Evolutionary conservation across 2,888 invertebrate species (phyloP).

Genomic region (Dasysyrphus albostriatus): DNA sequence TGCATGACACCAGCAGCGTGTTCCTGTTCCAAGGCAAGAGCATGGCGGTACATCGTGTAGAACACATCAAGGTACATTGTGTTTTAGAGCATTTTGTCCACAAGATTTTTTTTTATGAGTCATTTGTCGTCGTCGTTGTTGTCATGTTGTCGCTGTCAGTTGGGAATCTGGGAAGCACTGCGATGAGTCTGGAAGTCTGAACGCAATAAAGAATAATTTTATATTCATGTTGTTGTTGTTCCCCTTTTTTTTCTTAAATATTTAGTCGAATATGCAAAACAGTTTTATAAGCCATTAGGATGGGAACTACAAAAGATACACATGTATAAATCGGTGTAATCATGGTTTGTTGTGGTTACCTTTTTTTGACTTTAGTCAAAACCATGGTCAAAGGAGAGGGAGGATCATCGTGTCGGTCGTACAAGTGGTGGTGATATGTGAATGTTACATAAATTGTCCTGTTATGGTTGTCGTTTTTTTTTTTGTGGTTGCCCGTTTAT

Average conservation of each 20-base stretch:
- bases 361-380: constrained; percentile 8
- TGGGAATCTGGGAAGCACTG: constrained; percentile 18
- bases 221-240: constrained; percentile 39
- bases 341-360: constrained; percentile 64
- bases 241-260: not conserved
- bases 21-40: constrained; percentile 31
- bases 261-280: constrained; percentile 55
- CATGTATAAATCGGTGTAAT: constrained; percentile 62
- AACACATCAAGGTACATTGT: constrained; percentile 63
- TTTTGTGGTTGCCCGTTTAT: constrained; percentile 10
- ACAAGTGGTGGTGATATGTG: constrained; percentile 21
- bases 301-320: constrained; percentile 57
- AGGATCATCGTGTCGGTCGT: not conserved
- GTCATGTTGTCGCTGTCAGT: constrained; percentile 47
- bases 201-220: constrained; percentile 47
- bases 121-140: constrained; percentile 77
- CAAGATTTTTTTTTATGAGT: constrained; percentile 76
- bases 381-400: constrained; percentile 6
- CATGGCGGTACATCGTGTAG: constrained; percentile 64
- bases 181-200: constrained; percentile 8
- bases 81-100: constrained; percentile 73
- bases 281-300: constrained; percentile 65
- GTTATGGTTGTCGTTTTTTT: constrained; percentile 3
- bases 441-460: constrained; percentile 51
- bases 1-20: constrained; percentile 48